Conservation (phyloP, 2,113 vertebrate genomes). For the Lutjanus erythropterus region DNA sequence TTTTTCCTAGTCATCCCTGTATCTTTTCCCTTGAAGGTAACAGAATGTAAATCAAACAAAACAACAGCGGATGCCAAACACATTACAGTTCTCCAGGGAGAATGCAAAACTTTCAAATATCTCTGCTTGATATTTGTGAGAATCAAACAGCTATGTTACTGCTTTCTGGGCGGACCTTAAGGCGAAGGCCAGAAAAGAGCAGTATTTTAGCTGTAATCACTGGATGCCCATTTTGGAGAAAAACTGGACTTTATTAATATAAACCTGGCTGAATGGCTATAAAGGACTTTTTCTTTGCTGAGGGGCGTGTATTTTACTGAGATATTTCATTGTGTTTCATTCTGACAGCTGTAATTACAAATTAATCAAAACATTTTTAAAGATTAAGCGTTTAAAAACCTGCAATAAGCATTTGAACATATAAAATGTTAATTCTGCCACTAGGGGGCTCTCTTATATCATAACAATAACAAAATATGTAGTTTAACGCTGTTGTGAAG, state of each 20-base stretch:
- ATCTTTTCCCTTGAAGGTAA: constrained; percentile 15
- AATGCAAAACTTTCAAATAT: not conserved
- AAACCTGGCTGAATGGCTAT: too few species aligned
- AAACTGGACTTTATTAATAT: not conserved
- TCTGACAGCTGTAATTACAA: too few species aligned
- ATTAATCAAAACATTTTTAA: too few species aligned
- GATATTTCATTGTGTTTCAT: too few species aligned
- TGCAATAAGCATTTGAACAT: too few species aligned
- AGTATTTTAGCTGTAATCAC: not conserved
- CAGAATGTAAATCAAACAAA: constrained; percentile 25
- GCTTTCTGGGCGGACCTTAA: not conserved
- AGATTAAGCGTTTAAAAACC: too few species aligned
- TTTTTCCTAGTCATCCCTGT: not conserved
- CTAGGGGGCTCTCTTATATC: too few species aligned
- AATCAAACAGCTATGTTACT: constrained; percentile 1
- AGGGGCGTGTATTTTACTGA: too few species aligned
- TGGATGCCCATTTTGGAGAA: not conserved
- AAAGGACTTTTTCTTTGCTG: constrained; percentile 6
- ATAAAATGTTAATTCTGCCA: too few species aligned
- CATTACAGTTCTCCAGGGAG: not conserved
- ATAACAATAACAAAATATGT: too few species aligned
- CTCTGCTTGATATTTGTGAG: not conserved
- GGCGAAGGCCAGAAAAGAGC: not conserved
- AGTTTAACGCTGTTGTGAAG: too few species aligned
- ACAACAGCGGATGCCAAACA: constrained; percentile 1